Evolutionary conservation across 2,888 invertebrate genomes (phyloP).

Genomic region (Ochropacha duplaris): DNA sequence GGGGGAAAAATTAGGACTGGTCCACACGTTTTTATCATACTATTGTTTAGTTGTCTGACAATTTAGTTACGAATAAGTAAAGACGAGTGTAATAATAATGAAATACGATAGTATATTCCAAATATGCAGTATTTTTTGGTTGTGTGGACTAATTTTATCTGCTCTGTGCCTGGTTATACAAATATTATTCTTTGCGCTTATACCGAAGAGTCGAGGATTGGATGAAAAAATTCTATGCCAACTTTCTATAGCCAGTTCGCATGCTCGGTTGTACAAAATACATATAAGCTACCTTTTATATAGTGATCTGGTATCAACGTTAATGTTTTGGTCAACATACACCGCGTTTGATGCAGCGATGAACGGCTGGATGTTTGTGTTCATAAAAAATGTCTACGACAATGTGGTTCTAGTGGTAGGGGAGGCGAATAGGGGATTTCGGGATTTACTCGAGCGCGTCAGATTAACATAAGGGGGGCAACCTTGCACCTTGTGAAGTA

Average conservation of each 20-base stretch:
- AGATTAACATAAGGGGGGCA: no score
- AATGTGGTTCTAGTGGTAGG: constrained; percentile 16
- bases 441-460: no score
- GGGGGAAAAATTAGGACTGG: not conserved
- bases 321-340: no score
- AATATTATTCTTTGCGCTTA: not conserved
- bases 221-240: not conserved
- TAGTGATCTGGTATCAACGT: not conserved
- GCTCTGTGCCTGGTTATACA: not conserved
- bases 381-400: constrained; percentile 16
- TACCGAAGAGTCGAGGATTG: not conserved
- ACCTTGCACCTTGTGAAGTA: no score
- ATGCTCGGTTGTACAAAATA: no score
- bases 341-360: not conserved
- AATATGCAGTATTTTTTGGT: not conserved
- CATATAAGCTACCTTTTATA: no score
- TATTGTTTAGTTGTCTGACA: not conserved
- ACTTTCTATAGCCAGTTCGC: not conserved
- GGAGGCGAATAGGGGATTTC: no score
- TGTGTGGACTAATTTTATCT: not conserved
- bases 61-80: not conserved
- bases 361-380: constrained; percentile 16
- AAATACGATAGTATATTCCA: not conserved
- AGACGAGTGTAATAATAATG: not conserved
- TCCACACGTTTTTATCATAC: not conserved